phyloP scores from a whole-genome alignment of 2,888 invertebrate species.

The Helleia helle region DNA sequence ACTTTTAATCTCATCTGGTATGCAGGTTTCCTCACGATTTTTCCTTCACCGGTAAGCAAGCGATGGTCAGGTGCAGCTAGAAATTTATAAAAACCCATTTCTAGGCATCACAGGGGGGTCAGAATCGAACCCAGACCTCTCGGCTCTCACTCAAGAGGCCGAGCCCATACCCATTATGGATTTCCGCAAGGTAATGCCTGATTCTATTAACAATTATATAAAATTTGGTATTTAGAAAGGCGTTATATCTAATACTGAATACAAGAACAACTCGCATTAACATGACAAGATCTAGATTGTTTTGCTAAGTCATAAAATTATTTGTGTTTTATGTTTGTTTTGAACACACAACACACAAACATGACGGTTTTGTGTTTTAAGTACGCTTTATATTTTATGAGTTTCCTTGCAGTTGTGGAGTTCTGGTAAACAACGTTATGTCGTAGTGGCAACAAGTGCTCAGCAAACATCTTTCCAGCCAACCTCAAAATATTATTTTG shows the following conservation, averaged over 20 bases:
- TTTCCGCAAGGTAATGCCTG: too few species aligned
- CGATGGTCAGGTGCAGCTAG: too few species aligned
- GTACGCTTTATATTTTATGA: conserved; percentile 10
- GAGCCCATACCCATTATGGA: too few species aligned
- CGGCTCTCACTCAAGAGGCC: too few species aligned
- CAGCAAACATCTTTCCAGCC: conserved; percentile 26
- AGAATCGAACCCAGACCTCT: too few species aligned
- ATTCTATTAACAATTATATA: neutral
- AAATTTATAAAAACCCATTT: too few species aligned
- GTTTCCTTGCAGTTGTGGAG: conserved; percentile 32
- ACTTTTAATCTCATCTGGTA: too few species aligned
- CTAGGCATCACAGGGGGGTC: too few species aligned
- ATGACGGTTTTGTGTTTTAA: neutral
- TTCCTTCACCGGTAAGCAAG: too few species aligned
- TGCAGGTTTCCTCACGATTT: too few species aligned
- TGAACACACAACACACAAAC: neutral
- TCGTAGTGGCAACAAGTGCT: conserved; percentile 39
- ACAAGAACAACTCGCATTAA: neutral
- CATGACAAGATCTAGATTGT: neutral
- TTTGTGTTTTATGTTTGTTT: conserved; percentile 1
- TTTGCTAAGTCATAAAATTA: conserved; percentile 2
- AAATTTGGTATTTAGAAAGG: neutral
- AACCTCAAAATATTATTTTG: conserved; percentile 2
- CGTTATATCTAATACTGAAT: too few species aligned
- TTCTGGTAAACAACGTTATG: too few species aligned